These are phyloP conservation scores for Stegostoma tigrinum DNA, from an alignment of 2,113 vertebrate species.

Conservation along the genomic window DNA sequence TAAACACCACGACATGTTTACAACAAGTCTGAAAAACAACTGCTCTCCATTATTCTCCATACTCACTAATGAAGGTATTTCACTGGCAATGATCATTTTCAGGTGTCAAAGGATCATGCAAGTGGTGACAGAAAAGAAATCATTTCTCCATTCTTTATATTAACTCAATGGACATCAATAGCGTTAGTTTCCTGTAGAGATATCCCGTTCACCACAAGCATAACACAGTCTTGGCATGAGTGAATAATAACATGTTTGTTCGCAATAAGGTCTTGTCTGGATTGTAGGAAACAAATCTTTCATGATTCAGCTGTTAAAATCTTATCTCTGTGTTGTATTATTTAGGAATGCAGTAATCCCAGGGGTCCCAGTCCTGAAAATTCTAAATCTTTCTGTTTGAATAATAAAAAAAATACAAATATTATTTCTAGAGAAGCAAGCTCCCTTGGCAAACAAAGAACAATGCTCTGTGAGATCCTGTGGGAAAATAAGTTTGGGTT, in stretches of 20 bases:
- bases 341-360: constrained; percentile 34
- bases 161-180: background rate
- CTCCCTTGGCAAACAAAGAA: constrained; percentile 60
- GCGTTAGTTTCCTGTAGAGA: background rate
- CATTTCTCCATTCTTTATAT: background rate
- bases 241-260: constrained; percentile 27
- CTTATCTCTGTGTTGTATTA: constrained; percentile 34
- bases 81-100: background rate
- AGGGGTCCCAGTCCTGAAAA: constrained; percentile 11
- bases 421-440: constrained; percentile 44
- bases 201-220: background rate
- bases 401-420: constrained; percentile 41
- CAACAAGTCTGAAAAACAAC: background rate
- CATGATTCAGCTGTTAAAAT: constrained; percentile 26
- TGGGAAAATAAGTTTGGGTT: constrained; percentile 60
- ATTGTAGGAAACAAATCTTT: constrained; percentile 28
- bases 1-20: background rate
- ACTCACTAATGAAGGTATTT: background rate
- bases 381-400: constrained; percentile 15
- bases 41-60: background rate
- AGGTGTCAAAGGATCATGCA: background rate
- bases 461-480: constrained; percentile 60
- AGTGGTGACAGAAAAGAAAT: background rate
- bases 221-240: background rate
- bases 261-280: constrained; percentile 7